Base-by-base conservation (phyloP, 2,113 vertebrate genomes). In the Todiramphus chloris region DNA sequence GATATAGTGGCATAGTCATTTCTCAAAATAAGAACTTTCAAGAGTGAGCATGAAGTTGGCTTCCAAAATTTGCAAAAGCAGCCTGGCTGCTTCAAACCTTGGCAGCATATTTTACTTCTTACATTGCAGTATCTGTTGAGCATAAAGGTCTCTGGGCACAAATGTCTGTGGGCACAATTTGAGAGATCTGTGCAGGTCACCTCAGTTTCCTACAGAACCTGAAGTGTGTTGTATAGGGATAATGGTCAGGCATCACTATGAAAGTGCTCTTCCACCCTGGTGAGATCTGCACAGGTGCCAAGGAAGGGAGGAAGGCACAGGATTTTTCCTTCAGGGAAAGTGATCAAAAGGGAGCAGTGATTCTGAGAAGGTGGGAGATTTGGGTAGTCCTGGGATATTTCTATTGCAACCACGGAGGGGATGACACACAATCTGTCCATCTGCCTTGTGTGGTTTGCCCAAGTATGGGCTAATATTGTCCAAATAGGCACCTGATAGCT, bases 151-250 rank as follows among this genome's bases (percentile, higher is more conserved):
- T 41, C 19, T 43, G 62, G 30, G 13, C 21, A 30, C 8, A 20
- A 74, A 5, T 3, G 15, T 39, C 23, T 41, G 21, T 43, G 62
- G 30, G 13, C 21, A 30, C 8, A 20, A 60, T 21, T 28, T 0
- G 2, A 41, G 56, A 23, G 35, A 55, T 51, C 13, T 3, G 1
- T 43, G 27, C 37, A 67, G 16, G 16, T 41, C 51, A 63, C 21
- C 56, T 64, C 56, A 15, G 35, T 21, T 79, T 76, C 44, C 44
- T 58, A 6, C 23, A 84, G 50, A 24, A 6, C 35, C 67, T 88
- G 62, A 16, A 60, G 15, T 8, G 30, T 43, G 66, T 11, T 4
- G 0, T 10, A 4, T 0, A 23, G 37, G 30, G 30, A 11, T 43
- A 39, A 62, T 6, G 8, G 13, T 2, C 41, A 48, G 62, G 5